These are phyloP conservation scores for Hydropsyche tenuis DNA, from an alignment of 1,140 invertebrate genomes.

Conservation along the genomic window DNA sequence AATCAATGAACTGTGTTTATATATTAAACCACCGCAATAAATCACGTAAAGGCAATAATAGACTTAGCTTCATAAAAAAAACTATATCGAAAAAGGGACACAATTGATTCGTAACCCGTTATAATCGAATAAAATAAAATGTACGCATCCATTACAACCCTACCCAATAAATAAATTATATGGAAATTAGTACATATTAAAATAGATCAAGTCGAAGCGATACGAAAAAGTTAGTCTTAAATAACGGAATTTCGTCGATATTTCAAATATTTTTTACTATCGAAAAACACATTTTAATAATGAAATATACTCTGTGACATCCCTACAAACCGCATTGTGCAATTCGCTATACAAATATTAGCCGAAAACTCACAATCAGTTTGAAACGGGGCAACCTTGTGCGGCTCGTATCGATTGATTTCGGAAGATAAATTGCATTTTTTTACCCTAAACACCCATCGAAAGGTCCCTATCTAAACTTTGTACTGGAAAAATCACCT, in stretches of 20 bases:
- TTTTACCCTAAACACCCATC: slow-evolving; percentile 20
- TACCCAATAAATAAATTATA: neutral
- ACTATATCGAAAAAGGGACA: slow-evolving; percentile 20
- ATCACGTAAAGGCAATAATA: slow-evolving; percentile 1
- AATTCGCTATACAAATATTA: slow-evolving; percentile 47
- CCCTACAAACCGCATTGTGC: slow-evolving; percentile 17
- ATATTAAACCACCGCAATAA: slow-evolving; percentile 28
- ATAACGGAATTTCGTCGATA: too few species aligned
- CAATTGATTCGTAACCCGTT: slow-evolving; percentile 2
- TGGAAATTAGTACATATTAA: neutral
- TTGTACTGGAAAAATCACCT: too few species aligned
- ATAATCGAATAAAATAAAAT: too few species aligned
- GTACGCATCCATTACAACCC: neutral
- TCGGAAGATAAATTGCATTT: slow-evolving; percentile 49
- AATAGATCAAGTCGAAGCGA: too few species aligned
- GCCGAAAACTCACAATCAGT: slow-evolving; percentile 47
- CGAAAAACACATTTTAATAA: too few species aligned
- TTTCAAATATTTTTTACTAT: too few species aligned
- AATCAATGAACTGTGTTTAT: slow-evolving; percentile 29
- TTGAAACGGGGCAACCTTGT: slow-evolving; percentile 32
- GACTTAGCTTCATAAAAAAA: slow-evolving; percentile 18
- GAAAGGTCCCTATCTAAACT: slow-evolving; percentile 11
- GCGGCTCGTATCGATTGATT: slow-evolving; percentile 48
- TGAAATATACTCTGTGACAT: neutral
- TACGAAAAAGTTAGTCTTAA: too few species aligned